Evolutionary conservation across 2,797 vertebrate species (phyloP).

Genomic region (Potorous gilbertii): DNA sequence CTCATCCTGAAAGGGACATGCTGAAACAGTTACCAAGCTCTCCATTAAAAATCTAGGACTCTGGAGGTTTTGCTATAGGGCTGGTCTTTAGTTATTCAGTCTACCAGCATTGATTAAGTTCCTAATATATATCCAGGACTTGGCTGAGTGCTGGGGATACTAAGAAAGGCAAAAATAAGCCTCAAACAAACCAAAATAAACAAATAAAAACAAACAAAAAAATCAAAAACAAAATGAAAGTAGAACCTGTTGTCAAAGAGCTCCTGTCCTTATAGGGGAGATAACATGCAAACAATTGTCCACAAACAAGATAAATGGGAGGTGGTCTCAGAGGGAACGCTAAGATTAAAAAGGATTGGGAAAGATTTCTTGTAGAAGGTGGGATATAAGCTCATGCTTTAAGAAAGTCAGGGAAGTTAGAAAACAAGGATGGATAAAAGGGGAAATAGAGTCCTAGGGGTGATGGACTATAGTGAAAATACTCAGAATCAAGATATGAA

Average conservation of each 20-base stretch:
- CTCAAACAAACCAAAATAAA: neutral
- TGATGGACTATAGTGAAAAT: neutral
- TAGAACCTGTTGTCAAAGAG: neutral
- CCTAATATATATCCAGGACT: neutral
- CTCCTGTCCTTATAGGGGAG: neutral
- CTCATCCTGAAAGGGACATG: neutral
- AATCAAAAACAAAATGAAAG: neutral
- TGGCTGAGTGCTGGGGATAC: neutral
- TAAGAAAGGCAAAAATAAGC: neutral
- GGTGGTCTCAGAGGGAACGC: neutral
- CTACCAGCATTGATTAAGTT: neutral
- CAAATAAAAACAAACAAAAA: neutral
- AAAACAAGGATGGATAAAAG: neutral
- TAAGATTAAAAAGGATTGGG: neutral
- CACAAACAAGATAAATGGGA: neutral
- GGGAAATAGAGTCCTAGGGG: neutral
- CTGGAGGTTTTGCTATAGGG: neutral
- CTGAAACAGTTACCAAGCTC: neutral
- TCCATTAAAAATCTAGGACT: neutral
- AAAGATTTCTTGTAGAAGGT: neutral
- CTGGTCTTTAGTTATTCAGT: neutral
- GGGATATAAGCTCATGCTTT: neutral
- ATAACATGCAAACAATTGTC: neutral
- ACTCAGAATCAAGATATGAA: neutral
- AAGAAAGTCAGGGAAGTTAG: neutral